phyloP scores from a whole-genome alignment of 2,888 invertebrate genomes.

The Rhagonycha fulva region DNA sequence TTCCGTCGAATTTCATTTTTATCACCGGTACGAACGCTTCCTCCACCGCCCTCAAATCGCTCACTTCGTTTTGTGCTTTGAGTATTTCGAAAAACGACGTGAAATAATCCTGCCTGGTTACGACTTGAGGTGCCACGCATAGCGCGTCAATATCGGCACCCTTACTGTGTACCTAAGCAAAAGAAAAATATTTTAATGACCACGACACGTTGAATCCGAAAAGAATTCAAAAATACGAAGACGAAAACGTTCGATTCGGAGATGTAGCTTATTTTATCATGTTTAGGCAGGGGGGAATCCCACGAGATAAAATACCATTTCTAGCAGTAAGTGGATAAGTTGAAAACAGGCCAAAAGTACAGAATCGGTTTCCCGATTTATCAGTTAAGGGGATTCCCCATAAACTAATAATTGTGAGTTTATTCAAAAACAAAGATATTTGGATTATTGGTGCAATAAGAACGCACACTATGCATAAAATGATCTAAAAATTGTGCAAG shows the following conservation, averaged over 20 bases:
- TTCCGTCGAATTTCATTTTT: slow-evolving; percentile 98
- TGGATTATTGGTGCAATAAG: too few species aligned
- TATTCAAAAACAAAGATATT: too few species aligned
- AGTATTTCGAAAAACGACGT: slow-evolving; percentile 91
- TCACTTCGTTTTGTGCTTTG: slow-evolving; percentile 83
- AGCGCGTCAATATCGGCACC: slow-evolving; percentile 99
- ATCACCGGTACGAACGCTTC: slow-evolving; percentile 99
- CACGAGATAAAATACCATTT: too few species aligned
- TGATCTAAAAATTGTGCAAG: too few species aligned
- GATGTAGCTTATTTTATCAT: too few species aligned
- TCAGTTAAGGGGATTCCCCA: too few species aligned
- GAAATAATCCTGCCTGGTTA: slow-evolving; percentile 93
- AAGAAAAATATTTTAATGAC: background rate
- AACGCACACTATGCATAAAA: too few species aligned
- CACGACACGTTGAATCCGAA: background rate
- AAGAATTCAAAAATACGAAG: background rate
- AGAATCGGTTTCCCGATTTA: too few species aligned
- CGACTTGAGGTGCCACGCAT: slow-evolving; percentile 96
- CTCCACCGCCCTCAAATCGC: slow-evolving; percentile 87
- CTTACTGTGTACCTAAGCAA: slow-evolving; percentile 79
- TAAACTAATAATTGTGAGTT: too few species aligned
- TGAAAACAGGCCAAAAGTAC: too few species aligned
- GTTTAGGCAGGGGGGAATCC: too few species aligned
- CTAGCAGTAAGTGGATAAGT: too few species aligned
- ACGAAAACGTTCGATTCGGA: background rate